Conservation (phyloP, 2,888 invertebrate genomes). For the Cephus pulcher region DNA sequence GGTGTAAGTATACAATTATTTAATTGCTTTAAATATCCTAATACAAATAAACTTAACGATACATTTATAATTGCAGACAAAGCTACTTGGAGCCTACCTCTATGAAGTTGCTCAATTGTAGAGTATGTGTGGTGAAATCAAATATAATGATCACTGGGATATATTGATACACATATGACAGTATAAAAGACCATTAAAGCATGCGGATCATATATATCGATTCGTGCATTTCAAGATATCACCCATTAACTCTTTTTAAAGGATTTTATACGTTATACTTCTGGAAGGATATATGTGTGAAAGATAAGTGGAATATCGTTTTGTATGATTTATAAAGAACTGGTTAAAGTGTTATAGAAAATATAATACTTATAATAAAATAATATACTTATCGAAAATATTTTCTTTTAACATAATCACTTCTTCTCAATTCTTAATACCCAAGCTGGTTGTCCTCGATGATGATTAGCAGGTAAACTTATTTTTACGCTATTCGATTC, state of each 20-base stretch:
- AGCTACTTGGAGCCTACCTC: conserved; percentile 90
- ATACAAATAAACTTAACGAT: not conserved
- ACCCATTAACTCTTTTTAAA: not conserved
- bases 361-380: conserved; percentile 10
- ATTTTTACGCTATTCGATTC: conserved; percentile 29
- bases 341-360: conserved; percentile 12
- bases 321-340: conserved; percentile 19
- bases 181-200: not conserved
- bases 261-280: not conserved
- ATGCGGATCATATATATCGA: conserved; percentile 12
- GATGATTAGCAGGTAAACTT: conserved; percentile 41
- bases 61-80: conserved; percentile 76
- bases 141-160: not conserved
- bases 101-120: conserved; percentile 78
- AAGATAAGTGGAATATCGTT: conserved; percentile 11
- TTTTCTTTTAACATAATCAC: not conserved
- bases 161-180: not conserved
- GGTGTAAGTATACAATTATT: conserved; percentile 75
- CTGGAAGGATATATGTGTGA: not conserved
- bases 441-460: conserved; percentile 57
- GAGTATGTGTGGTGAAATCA: not conserved
- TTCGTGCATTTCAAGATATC: not conserved
- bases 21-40: not conserved
- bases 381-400: conserved; percentile 12
- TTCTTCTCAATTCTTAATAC: conserved; percentile 36